Percentiles rank a stretch among this genome's conserved stretches.
phyloP scores from a whole-genome alignment of 2,113 vertebrate genomes.

The Alexandromys fortis region DNA sequence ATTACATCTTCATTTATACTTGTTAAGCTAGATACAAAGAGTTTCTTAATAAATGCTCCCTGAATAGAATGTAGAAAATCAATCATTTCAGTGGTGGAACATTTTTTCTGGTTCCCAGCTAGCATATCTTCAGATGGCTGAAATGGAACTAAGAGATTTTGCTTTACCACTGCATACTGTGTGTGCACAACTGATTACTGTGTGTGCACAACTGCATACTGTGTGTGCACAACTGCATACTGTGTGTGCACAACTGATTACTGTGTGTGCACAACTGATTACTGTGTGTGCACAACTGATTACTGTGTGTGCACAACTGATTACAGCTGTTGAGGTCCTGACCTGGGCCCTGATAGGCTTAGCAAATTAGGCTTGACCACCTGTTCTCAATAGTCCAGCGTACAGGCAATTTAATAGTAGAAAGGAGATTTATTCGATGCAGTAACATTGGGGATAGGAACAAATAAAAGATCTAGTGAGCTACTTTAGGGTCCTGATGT shows the following conservation, averaged over 20 bases:
- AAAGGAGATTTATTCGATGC: neutral
- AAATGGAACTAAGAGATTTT: neutral
- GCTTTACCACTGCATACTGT: neutral
- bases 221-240: neutral
- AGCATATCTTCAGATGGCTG: neutral
- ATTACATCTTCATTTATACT: neutral
- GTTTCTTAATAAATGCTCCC: neutral
- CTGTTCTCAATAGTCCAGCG: neutral
- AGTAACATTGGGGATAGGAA: neutral
- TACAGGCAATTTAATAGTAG: neutral
- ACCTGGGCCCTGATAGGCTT: too few species aligned
- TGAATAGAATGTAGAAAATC: constrained; percentile 16
- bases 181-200: neutral
- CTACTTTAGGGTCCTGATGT: neutral
- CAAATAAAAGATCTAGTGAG: neutral
- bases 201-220: too few species aligned
- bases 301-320: too few species aligned
- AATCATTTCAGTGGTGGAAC: neutral
- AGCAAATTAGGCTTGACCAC: neutral
- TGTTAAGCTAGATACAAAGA: neutral
- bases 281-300: neutral
- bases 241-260: too few species aligned
- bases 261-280: too few species aligned
- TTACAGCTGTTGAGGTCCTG: neutral
- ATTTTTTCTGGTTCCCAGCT: neutral